These are phyloP conservation scores for Distichodus sexfasciatus DNA, from an alignment of 2,797 vertebrate genomes.

Conservation along the genomic window DNA sequence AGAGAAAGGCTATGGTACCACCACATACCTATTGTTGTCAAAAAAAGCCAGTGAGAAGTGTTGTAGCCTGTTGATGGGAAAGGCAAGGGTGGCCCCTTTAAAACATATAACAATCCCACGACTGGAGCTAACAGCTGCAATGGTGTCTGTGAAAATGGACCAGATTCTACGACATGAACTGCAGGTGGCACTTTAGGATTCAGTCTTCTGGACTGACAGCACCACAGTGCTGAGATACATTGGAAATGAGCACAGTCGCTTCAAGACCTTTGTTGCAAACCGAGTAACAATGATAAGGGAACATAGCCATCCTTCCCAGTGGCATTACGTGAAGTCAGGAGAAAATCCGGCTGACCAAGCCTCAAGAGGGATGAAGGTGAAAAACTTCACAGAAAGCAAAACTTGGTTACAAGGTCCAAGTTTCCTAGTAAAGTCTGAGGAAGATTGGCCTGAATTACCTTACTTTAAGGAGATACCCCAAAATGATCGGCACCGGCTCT, in stretches of 20 bases:
- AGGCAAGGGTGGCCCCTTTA: neutral
- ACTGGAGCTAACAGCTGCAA: conserved; percentile 11
- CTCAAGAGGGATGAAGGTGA: conserved; percentile 12
- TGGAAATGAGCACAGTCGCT: conserved; percentile 13
- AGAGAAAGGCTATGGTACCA: neutral
- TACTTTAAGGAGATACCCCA: neutral
- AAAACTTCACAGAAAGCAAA: too few species aligned
- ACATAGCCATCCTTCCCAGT: conserved; percentile 10
- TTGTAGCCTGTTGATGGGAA: neutral
- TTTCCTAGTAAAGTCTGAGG: neutral
- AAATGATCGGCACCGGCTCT: too few species aligned
- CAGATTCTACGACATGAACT: conserved; percentile 1
- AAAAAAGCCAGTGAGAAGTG: neutral
- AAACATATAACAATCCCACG: neutral
- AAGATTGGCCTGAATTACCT: conserved; percentile 8
- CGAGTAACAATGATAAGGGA: conserved; percentile 2
- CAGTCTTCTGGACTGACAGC: conserved; percentile 23
- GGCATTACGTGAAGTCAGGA: conserved; percentile 20
- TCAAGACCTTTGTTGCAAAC: conserved; percentile 33
- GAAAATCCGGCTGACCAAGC: conserved; percentile 14
- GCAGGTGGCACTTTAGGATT: neutral
- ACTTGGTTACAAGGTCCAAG: neutral
- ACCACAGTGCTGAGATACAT: conserved; percentile 27
- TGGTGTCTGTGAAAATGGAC: conserved; percentile 2
- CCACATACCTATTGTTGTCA: neutral